Base-by-base conservation (phyloP, 2,888 invertebrate genomes). In the Ceriagrion tenellum region DNA sequence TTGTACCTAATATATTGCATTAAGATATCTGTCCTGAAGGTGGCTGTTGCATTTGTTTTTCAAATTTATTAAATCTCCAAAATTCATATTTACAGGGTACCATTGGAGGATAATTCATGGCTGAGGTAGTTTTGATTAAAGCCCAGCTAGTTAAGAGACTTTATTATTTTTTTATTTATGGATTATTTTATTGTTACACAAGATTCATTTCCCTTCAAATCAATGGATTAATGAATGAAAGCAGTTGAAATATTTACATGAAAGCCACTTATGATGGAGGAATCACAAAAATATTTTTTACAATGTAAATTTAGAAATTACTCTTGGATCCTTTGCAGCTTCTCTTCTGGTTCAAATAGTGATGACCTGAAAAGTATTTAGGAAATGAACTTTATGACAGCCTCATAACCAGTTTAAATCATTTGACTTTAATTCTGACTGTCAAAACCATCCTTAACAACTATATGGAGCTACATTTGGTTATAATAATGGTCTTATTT, bases 181-280 rank as follows among this genome's bases (percentile, higher is more conserved):
- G 69, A 69, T 26, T 69, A 69, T 26, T 69, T 69, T 69, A n/a
- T 69, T 26, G 1, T 69, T 26, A 69, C 69, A 69, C 20, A 20
- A 20, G 59, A 59, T 59, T 20, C 59, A 59, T 59, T 59, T 59
- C 59, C 59, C 59, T 18, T 59, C 20, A 20, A 59, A 69, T 20
- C 69, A 23, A 69, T 69, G 69, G 18, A 69, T 23, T 69, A n/a
- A 69, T 69, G 69, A 10, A 69, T 69, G 69, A 69, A 69, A 69
- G 69, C 23, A 69, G 69, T 69, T 23, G 69, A 69, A 69, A 69
- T 69, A 69, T 69, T 69, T 69, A 69, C 69, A 69, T 69, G 69
- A 69, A 69, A 69, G 12, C 69, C n/a, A 69, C 69, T 8, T 59
- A 59, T 69, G 69, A 69, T 69, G 69, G 69, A 69, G 69, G 69